Evolutionary conservation across 2,888 invertebrate species (phyloP).

Genomic region (Antheraea assamensis): DNA sequence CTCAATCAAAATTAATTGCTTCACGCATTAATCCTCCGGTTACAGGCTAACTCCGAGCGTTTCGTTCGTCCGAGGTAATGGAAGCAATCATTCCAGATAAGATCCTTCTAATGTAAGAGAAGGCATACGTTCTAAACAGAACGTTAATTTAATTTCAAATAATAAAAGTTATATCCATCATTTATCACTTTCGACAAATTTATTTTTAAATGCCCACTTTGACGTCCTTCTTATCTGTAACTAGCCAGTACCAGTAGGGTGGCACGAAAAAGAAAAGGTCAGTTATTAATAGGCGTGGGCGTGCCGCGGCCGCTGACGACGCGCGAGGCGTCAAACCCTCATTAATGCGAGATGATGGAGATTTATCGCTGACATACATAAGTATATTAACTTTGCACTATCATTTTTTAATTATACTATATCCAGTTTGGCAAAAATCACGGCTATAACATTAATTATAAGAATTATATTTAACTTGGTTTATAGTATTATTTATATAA

Average conservation of each 20-base stretch:
- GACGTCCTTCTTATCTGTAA: slow-evolving; percentile 75
- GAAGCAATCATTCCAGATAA: slow-evolving; percentile 82
- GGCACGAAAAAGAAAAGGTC: slow-evolving; percentile 60
- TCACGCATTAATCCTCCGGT: slow-evolving; percentile 74
- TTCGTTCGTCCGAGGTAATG: slow-evolving; percentile 74
- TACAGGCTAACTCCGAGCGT: slow-evolving; percentile 72
- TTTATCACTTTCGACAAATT: slow-evolving; percentile 83
- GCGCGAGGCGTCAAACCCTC: slow-evolving; percentile 57
- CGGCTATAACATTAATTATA: not conserved
- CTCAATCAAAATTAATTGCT: slow-evolving; percentile 82
- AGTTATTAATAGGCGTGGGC: slow-evolving; percentile 69
- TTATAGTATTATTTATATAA: not conserved
- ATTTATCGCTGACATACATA: not conserved
- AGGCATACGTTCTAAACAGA: slow-evolving; percentile 73
- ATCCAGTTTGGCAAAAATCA: not conserved
- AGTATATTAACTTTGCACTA: not conserved
- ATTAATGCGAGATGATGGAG: slow-evolving; percentile 33
- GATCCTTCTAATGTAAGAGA: slow-evolving; percentile 81
- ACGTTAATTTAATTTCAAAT: slow-evolving; percentile 82
- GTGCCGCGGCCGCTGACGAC: slow-evolving; percentile 51
- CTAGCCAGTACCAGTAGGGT: slow-evolving; percentile 58
- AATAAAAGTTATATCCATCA: slow-evolving; percentile 81
- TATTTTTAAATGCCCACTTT: slow-evolving; percentile 79
- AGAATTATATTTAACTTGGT: not conserved
- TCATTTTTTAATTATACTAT: not conserved